Evolutionary conservation across 2,797 vertebrate species (phyloP).

Genomic region (Thaleichthys pacificus): DNA sequence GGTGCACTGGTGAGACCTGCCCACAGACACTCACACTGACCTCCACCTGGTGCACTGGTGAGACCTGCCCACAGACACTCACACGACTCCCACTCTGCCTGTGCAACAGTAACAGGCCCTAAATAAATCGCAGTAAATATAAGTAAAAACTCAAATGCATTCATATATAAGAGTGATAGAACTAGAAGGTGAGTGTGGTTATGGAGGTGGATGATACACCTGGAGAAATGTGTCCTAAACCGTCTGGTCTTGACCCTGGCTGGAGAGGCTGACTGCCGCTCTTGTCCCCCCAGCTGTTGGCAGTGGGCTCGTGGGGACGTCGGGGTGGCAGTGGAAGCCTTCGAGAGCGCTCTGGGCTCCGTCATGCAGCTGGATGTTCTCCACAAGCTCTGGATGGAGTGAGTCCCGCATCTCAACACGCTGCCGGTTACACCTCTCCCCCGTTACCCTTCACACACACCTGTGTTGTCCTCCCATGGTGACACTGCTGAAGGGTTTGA

Average conservation of each 20-base stretch:
- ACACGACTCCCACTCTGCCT: no score
- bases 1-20: no score
- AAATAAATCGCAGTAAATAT: no score
- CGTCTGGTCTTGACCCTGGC: background rate
- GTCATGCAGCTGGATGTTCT: conserved; percentile 83
- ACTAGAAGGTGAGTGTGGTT: no score
- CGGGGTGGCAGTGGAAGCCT: conserved; percentile 82
- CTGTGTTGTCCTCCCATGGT: background rate
- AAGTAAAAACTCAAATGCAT: no score
- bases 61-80: no score
- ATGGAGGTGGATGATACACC: no score
- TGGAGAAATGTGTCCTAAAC: no score
- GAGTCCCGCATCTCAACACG: conserved; percentile 65
- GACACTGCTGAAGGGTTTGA: background rate
- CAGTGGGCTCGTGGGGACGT: conserved; percentile 81
- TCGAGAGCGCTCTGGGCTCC: conserved; percentile 88
- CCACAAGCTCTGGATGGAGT: conserved; percentile 93
- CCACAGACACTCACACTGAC: no score
- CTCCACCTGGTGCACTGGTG: no score
- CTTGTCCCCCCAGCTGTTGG: conserved; percentile 79
- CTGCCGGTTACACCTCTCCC: background rate
- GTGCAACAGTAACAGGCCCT: no score
- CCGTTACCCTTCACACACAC: background rate
- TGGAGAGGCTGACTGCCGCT: background rate
- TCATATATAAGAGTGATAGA: no score